Conservation (phyloP, 23 tunicate species). For the Phallusia fumigata region DNA sequence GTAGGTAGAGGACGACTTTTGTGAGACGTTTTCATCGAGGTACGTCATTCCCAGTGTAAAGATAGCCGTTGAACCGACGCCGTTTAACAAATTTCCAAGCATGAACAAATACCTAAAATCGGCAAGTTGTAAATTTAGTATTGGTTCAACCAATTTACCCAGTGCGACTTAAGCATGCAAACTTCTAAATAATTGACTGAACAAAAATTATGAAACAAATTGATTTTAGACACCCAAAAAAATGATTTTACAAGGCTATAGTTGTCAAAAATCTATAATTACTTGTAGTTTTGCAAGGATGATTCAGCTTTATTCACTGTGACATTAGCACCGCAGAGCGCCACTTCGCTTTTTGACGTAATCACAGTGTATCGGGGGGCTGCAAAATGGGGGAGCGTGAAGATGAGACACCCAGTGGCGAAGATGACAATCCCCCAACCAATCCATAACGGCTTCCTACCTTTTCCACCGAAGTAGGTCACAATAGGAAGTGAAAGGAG, state of each 20-base stretch:
- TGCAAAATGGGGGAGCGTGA: constrained; percentile 46
- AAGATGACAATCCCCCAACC: constrained; percentile 58
- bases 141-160: too few relatives aligned
- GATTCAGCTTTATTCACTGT: not conserved
- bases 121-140: not conserved
- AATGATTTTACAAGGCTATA: too few relatives aligned
- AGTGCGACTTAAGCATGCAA: too few relatives aligned
- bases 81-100: constrained; percentile 27
- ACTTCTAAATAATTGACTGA: too few relatives aligned
- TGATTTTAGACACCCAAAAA: too few relatives aligned
- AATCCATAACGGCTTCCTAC: constrained; percentile 68
- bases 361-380: constrained; percentile 20
- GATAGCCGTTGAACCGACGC: constrained; percentile 15
- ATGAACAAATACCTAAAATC: constrained; percentile 20
- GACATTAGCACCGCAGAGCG: not conserved
- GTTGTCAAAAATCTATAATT: too few relatives aligned
- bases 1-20: constrained; percentile 4
- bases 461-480: constrained; percentile 65
- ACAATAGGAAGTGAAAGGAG: constrained; percentile 40
- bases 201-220: too few relatives aligned
- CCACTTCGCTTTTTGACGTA: not conserved
- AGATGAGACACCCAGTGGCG: constrained; percentile 52
- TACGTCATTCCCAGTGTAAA: constrained; percentile 30
- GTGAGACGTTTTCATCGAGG: constrained; percentile 21
- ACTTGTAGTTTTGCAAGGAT: not conserved